Conservation (phyloP, 2,888 invertebrate species). For the Odontocerum albicorne region DNA sequence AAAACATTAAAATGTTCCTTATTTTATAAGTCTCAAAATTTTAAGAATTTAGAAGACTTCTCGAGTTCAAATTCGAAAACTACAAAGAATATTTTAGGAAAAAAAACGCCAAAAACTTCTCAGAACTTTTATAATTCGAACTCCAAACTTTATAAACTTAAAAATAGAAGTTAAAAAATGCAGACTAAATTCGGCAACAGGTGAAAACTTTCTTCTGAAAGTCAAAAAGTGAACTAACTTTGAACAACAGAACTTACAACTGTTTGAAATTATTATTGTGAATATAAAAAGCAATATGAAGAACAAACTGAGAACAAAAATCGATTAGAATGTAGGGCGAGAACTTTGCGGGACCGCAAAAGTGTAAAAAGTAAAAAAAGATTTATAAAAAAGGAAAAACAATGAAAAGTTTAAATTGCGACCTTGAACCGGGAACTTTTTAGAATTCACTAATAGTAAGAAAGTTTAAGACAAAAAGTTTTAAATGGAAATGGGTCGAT, state of each 20-base stretch:
- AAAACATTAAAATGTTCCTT: too few relatives aligned
- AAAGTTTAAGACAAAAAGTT: slow-evolving; percentile 44
- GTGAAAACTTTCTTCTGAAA: background rate
- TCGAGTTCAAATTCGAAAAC: too few relatives aligned
- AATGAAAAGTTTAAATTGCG: slow-evolving; percentile 61
- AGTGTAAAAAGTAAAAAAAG: slow-evolving; percentile 49
- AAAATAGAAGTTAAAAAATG: too few relatives aligned
- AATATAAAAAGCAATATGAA: slow-evolving; percentile 51
- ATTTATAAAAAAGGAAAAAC: slow-evolving; percentile 60
- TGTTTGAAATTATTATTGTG: slow-evolving; percentile 14
- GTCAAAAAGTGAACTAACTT: slow-evolving; percentile 13
- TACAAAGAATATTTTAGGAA: too few relatives aligned
- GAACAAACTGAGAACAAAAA: slow-evolving; percentile 62
- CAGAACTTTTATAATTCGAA: too few relatives aligned
- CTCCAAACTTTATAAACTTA: too few relatives aligned
- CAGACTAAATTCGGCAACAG: too few relatives aligned
- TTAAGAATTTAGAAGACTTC: too few relatives aligned
- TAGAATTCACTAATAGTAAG: slow-evolving; percentile 57
- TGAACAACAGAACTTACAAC: slow-evolving; percentile 16
- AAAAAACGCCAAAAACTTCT: too few relatives aligned
- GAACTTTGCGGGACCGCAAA: slow-evolving; percentile 48
- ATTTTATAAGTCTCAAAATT: too few relatives aligned
- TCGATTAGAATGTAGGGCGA: slow-evolving; percentile 63
- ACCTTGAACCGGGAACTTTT: slow-evolving; percentile 58
- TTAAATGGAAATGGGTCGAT: slow-evolving; percentile 38